These are phyloP conservation scores for Uloborus plumipes DNA, from an alignment of 2,888 invertebrate genomes.

Conservation along the genomic window DNA sequence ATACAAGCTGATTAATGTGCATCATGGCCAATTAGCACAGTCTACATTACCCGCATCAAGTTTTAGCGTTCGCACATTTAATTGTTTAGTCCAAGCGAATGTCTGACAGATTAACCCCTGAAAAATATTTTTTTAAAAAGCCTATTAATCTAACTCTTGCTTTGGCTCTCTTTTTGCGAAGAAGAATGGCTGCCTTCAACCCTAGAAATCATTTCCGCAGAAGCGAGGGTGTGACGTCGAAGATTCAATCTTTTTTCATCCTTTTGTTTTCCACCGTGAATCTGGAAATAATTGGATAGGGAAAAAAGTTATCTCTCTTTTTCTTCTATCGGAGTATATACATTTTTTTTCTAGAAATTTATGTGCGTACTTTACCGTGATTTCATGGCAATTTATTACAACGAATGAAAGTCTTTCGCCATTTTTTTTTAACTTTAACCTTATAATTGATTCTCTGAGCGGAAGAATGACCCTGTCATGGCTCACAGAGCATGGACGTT, in stretches of 20 bases:
- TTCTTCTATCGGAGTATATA: not conserved
- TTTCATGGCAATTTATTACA: slow-evolving; percentile 37
- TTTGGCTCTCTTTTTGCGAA: not conserved
- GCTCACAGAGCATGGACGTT: slow-evolving; percentile 8
- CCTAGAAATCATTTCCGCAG: too few species aligned
- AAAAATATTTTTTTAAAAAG: slow-evolving; percentile 42
- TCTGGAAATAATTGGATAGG: slow-evolving; percentile 27
- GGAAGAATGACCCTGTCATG: slow-evolving; percentile 26
- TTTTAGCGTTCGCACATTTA: slow-evolving; percentile 34
- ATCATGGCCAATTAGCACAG: slow-evolving; percentile 54
- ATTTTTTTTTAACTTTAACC: not conserved
- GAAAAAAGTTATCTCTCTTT: slow-evolving; percentile 8
- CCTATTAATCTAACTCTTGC: slow-evolving; percentile 18
- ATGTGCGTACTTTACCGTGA: slow-evolving; percentile 10
- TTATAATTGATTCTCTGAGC: slow-evolving; percentile 42
- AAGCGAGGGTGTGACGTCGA: too few species aligned
- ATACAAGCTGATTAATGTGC: slow-evolving; percentile 47
- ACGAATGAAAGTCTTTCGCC: slow-evolving; percentile 5
- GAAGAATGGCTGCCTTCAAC: slow-evolving; percentile 12
- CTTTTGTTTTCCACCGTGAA: slow-evolving; percentile 10
- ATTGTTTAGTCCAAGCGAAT: slow-evolving; percentile 41
- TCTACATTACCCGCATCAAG: slow-evolving; percentile 49
- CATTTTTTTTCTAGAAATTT: not conserved
- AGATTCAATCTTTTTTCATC: too few species aligned
- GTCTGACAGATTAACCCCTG: slow-evolving; percentile 53